A percentile compares a stretch with the other conserved stretches of the same genome.
phyloP scores from a whole-genome alignment of 1,140 invertebrate species.

The Sminthurides bifidus region DNA sequence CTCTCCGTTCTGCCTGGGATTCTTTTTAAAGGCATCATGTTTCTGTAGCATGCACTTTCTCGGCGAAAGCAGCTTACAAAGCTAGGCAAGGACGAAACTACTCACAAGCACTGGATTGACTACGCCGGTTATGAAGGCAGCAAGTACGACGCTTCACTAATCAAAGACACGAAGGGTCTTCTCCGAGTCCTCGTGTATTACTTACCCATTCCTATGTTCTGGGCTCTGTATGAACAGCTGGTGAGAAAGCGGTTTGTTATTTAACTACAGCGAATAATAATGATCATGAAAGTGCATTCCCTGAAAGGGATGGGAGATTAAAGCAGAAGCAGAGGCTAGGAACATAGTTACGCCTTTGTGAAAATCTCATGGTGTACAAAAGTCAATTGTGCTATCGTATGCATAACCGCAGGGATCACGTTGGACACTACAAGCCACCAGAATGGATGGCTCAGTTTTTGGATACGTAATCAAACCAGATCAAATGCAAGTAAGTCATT shows the following conservation, averaged over 20 bases:
- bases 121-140: constrained; percentile 37
- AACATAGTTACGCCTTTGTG: no score
- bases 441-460: constrained; percentile 42
- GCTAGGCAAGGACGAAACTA: neutral
- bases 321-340: no score
- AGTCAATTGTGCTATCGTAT: no score
- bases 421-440: constrained; percentile 48
- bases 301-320: neutral
- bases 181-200: constrained; percentile 43
- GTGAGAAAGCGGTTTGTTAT: neutral
- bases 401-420: constrained; percentile 41
- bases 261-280: neutral
- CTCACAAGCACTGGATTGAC: constrained; percentile 44
- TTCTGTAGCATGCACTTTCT: neutral
- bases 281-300: neutral
- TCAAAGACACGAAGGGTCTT: constrained; percentile 43
- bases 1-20: no score
- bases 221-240: constrained; percentile 45
- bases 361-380: no score
- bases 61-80: neutral
- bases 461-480: constrained; percentile 39
- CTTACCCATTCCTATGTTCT: constrained; percentile 49
- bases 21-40: no score
- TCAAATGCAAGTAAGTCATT: constrained; percentile 39
- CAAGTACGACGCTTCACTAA: constrained; percentile 37